These are phyloP conservation scores for Esox lucius DNA, from an alignment of 2,797 vertebrate species.

Conservation along the genomic window DNA sequence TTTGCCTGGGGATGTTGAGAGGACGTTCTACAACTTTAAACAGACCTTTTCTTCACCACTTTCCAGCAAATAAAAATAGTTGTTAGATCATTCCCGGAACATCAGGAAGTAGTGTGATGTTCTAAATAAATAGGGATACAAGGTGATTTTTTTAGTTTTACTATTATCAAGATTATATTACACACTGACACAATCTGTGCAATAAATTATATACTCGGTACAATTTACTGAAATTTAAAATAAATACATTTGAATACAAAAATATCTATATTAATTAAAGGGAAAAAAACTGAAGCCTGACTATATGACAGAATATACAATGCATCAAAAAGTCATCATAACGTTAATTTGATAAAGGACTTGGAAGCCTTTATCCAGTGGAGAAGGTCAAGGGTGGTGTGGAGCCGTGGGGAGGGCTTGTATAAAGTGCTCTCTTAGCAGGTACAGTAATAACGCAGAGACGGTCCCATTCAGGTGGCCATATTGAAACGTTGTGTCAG, in stretches of 20 bases:
- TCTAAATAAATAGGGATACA: not conserved
- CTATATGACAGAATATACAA: not conserved
- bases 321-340: not conserved
- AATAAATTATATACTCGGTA: not conserved
- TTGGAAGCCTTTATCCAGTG: not conserved
- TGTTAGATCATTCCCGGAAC: too few relatives aligned
- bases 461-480: constrained; percentile 28
- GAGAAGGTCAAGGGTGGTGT: not conserved
- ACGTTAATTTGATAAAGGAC: not conserved
- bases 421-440: constrained; percentile 30
- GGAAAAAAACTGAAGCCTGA: not conserved
- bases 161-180: constrained; percentile 21
- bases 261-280: constrained; percentile 2
- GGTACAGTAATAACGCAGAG: constrained; percentile 9
- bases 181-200: not conserved
- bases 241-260: constrained; percentile 18
- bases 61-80: not conserved
- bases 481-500: constrained; percentile 50
- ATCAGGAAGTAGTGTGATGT: too few relatives aligned
- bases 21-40: not conserved
- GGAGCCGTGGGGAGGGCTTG: constrained; percentile 1
- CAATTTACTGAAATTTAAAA: not conserved
- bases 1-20: not conserved
- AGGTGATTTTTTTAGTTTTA: not conserved
- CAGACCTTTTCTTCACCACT: too few relatives aligned